Evolutionary conservation across 1,140 invertebrate genomes (phyloP), one percentile per base, ranked within the genome.

Genomic region (Camponotus floridanus): DNA sequence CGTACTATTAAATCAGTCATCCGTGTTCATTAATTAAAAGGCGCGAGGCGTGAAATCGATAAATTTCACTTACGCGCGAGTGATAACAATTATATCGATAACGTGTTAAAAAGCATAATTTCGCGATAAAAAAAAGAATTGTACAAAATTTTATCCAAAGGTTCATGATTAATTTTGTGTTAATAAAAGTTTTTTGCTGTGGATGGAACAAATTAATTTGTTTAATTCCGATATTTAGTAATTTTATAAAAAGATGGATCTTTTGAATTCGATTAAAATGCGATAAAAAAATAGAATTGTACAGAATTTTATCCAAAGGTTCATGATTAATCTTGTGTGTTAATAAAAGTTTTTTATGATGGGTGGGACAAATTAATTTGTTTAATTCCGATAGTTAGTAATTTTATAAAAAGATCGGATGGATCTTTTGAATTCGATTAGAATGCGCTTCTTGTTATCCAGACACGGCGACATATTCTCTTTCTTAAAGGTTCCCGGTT

Each of bases 1-100:
- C 61, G 36, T 51, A 15, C 48, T 51, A 64, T 76, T 48, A 21
- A 84, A 61, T 51, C 62, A 55, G 55, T 36, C 48, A 84, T 87
- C 39, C 76, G 45, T 51, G 45, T 65, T 81, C 79, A 85, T 88
- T 88, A 88, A 88, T 88, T 88, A 88, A 88, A 26, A 88, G 70
- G 67, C 33, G 64, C 33, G 64, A 13, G 62, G 21, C 36, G 7
- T 45, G 2, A 51, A 36, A 31, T 15, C 59, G 51, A 80, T 80
- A 70, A 80, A 80, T 80, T 80, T 57, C 33, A 57, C 33, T 68
- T 68, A 68, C n/a, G n/a, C 26, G 21, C 21, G 76, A 70, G 13
- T 80, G 45, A 55, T 70, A 79, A 79, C 68, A 55, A 80, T 21
- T 70, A 42, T 57, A 80, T 80, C 33, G 48, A 70, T 21, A 8